These are phyloP conservation scores for Pedicia rivosa DNA, from an alignment of 2,888 invertebrate species.

Conservation along the genomic window DNA sequence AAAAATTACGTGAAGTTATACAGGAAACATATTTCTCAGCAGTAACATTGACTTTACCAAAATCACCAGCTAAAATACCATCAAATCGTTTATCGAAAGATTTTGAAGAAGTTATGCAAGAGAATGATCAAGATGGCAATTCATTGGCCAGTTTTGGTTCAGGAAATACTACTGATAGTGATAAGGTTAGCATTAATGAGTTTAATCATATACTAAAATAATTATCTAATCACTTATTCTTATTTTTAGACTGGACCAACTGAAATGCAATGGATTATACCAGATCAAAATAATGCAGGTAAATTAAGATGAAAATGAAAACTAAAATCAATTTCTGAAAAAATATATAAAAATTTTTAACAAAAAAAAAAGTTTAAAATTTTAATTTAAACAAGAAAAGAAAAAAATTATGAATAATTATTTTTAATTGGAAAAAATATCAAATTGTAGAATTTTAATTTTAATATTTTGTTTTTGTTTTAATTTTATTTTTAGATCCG, in stretches of 20 bases:
- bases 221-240: too few relatives aligned
- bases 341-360: too few relatives aligned
- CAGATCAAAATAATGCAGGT: slow-evolving; percentile 2
- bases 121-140: slow-evolving; percentile 78
- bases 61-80: slow-evolving; percentile 58
- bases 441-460: too few relatives aligned
- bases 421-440: too few relatives aligned
- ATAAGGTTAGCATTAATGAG: slow-evolving; percentile 79
- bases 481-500: too few relatives aligned
- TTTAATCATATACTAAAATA: too few relatives aligned
- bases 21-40: slow-evolving; percentile 90
- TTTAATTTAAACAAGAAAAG: too few relatives aligned
- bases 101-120: slow-evolving; percentile 75
- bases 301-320: too few relatives aligned
- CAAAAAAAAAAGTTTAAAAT: too few relatives aligned
- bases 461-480: too few relatives aligned
- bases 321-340: too few relatives aligned
- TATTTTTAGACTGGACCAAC: slow-evolving; percentile 1
- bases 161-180: slow-evolving; percentile 86
- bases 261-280: slow-evolving; percentile 4
- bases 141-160: slow-evolving; percentile 84
- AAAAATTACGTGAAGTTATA: slow-evolving; percentile 85
- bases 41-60: slow-evolving; percentile 60
- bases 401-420: too few relatives aligned
- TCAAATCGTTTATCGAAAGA: slow-evolving; percentile 46